phyloP scores from a whole-genome alignment of 2,113 vertebrate genomes.

The Genyomyrus donnyi region DNA sequence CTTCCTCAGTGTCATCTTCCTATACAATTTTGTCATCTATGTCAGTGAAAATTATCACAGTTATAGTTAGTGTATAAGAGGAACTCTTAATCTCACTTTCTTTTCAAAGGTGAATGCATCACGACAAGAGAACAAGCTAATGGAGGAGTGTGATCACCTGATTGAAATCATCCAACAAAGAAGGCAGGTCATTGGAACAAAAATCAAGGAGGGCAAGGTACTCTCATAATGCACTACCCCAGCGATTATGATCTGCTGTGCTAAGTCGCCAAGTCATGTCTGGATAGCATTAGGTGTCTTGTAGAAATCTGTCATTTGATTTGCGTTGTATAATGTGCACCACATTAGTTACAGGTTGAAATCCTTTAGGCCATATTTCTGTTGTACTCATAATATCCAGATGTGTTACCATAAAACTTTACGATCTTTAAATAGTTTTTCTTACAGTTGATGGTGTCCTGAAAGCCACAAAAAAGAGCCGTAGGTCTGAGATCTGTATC shows the following conservation, averaged over 20 bases:
- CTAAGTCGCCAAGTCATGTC: neutral
- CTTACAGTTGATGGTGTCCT: neutral
- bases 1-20: neutral
- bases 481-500: neutral
- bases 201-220: slow-evolving; percentile 99
- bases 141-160: slow-evolving; percentile 90
- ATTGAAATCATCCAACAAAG: slow-evolving; percentile 96
- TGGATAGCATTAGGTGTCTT: neutral
- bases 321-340: neutral
- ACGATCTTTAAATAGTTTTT: slow-evolving; percentile 7
- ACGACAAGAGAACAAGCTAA: slow-evolving; percentile 86
- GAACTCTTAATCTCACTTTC: neutral
- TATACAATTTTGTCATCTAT: neutral
- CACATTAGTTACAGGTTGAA: neutral
- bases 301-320: neutral
- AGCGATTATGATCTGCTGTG: neutral
- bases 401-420: slow-evolving; percentile 8
- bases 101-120: slow-evolving; percentile 80
- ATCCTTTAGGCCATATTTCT: neutral
- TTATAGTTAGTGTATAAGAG: neutral
- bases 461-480: neutral
- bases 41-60: neutral
- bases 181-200: slow-evolving; percentile 86
- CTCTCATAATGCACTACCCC: neutral
- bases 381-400: neutral